Evolutionary conservation across 2,113 vertebrate species (phyloP).

Genomic region (Hemichromis elongatus): DNA sequence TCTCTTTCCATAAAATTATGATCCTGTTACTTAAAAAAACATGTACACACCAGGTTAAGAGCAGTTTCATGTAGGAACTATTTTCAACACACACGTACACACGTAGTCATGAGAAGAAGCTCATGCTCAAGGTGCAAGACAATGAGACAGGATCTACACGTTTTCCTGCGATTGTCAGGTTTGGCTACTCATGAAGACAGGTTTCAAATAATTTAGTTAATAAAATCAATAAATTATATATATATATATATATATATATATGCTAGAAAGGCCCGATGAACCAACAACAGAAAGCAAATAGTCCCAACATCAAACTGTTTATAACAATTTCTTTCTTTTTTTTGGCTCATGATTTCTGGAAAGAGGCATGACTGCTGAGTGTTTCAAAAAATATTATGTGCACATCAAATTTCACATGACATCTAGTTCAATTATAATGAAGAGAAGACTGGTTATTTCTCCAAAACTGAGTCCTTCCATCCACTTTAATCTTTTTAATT

Average conservation of each 20-base stretch:
- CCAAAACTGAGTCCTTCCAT: background rate
- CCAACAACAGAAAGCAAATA: background rate
- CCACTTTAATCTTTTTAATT: background rate
- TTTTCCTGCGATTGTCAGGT: background rate
- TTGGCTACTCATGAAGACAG: background rate
- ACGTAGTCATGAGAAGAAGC: background rate
- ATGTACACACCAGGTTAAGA: background rate
- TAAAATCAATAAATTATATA: too few species aligned
- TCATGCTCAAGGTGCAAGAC: background rate
- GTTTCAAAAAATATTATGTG: background rate
- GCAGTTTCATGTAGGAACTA: background rate
- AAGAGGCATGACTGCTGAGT: background rate
- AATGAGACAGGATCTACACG: background rate
- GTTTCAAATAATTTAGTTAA: background rate
- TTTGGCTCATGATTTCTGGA: background rate
- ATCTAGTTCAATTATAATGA: background rate
- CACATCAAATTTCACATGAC: background rate
- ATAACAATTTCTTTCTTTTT: rapidly evolving
- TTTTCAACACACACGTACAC: background rate
- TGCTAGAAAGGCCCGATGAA: background rate
- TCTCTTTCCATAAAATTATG: background rate
- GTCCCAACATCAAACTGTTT: background rate
- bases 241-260: background rate
- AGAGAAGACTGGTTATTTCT: background rate
- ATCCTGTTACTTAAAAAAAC: background rate